Base-by-base conservation (phyloP, 2,113 vertebrate genomes). In the Proterorhinus semilunaris region DNA sequence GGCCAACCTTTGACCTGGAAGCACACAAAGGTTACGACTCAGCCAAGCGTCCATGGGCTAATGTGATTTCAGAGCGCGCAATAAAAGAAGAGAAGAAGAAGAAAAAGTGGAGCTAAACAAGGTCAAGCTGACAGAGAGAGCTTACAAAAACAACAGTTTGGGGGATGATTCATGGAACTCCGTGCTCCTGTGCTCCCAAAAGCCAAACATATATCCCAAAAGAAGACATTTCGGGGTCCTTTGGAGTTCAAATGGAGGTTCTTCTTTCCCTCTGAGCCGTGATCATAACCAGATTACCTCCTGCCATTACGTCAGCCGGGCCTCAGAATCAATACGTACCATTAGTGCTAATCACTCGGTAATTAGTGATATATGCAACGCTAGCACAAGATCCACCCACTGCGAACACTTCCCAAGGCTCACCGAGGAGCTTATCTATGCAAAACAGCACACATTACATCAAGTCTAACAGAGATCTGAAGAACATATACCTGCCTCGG, bases 331-430 rank as follows among this genome's bases (percentile, higher is more conserved):
- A 80, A 90, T 90, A 82, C 6, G 68, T 57, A 68, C 85, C 87
- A 89, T 91, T 90, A 90, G 83, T 58, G 74, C 80, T 86, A 88
- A 89, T 88, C 86, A 78, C 76, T 65, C 75, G 85, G 86, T 88
- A 86, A 87, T 87, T 85, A 80, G 76, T 73, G 76, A 81, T 84
- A 47, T 80, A 79, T 78, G 76, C 69, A 68, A 57, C 69, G 69
- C 65, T 66, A 59, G 62, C 62, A 63, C 62, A 63, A 61, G 57
- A 70, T 81, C 77, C 64, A 16, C 55, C 69, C 43, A 48, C 69
- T 53, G 62, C 45, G 65, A 81, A 71, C 62, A 47, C 68, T 73
- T 71, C 72, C 65, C 68, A 65, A 65, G 43, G 16, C 59, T 62
- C 54, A 46, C 9, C 62, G 10, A 17, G 9, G 2, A 66, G 48